Base-by-base conservation (phyloP, 2,888 invertebrate species). In the Drosophila algonquin region DNA sequence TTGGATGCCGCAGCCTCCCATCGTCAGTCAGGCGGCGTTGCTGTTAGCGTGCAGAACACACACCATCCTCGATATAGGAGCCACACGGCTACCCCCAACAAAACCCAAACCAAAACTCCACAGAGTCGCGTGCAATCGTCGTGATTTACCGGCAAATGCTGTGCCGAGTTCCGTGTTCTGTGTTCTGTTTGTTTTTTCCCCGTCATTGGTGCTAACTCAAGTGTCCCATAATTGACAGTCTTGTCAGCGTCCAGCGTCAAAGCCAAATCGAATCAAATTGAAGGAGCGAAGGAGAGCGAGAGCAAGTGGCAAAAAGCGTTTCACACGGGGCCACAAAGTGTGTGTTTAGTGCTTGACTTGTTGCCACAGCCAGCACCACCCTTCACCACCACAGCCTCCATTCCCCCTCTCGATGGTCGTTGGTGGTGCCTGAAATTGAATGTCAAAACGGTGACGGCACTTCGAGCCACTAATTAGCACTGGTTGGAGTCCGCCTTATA, bases 11-110 rank as follows among this genome's bases (percentile, higher is more conserved):
- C 50, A 80, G 85, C 82, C 79, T 77, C 85, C 73, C 54, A 69
- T 53, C 61, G 69, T 80, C 78, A 88, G 88, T 88, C 79, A 82
- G 76, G 77, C 87, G 86, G 76, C 84, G 84, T 84, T 76, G 87
- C 81, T 87, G 85, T 81, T 80, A 86, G 73, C 81, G 89, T 79
- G 79, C 84, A 87, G 84, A 83, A 89, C 89, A 86, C 83, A 79
- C 74, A 63, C 21, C 24, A 56, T 63, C 65, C 63, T 50, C 60
- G 48, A 70, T 51, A 54, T 2, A 30, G 48, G 30, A 30, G 12
- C 60, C 61, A 21, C 21, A 3, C 21, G 21, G 21, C 21, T 21
- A 21, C 21, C 3, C 47, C 8, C 53, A 32, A 45, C 32, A 30
- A 4, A 45, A n/a, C 53, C 32, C 48, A 30, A 4, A 45, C 18